Evolutionary conservation across 2,113 vertebrate species (phyloP), one percentile per base, ranked within the genome.

Genomic region (Girardinichthys multiradiatus): DNA sequence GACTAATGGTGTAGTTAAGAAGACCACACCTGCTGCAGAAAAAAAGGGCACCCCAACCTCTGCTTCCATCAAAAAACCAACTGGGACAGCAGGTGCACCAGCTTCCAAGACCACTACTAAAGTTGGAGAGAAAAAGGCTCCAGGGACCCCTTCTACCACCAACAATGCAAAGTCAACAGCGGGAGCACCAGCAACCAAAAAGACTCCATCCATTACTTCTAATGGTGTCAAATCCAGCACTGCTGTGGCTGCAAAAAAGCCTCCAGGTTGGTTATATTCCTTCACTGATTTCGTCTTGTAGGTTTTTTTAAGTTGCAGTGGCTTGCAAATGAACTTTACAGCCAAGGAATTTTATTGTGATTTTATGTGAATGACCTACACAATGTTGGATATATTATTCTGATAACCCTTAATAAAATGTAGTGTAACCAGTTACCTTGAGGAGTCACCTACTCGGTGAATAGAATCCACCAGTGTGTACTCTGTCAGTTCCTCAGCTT

Each of bases 111-210:
- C 57, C 66, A 24, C 57, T 0, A 9, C 39, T 42, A 94, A 93
- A 86, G 80, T 83, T 7, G 83, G 65, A 5, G 94, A 95, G 72
- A 94, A 89, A 89, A 95, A 92, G 83, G 61, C 91, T 1, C 19
- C 72, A 0, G 90, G 85, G 62, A 27, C 64, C 0, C 4, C 74
- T 2, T n/a, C 86, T 1, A 19, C 84, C 67, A 57, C 72, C 69
- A 91, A 78, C 2, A 79, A 84, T 0, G 33, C 82, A 31, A 94
- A 91, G 77, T 13, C 91, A 1, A 35, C 69, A 19, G 71, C 77
- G 4, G 74, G 82, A 51, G 77, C 86, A 1, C 72, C 86, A 42
- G 83, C 90, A 0, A 67, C 72, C 48, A 94, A 91, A 86, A 95
- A 91, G 85, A 71, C 88, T 0, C 28, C 90, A 1, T 63, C 84